Conservation (phyloP, 1,140 invertebrate species). For the Phenacoccus solenopsis region DNA sequence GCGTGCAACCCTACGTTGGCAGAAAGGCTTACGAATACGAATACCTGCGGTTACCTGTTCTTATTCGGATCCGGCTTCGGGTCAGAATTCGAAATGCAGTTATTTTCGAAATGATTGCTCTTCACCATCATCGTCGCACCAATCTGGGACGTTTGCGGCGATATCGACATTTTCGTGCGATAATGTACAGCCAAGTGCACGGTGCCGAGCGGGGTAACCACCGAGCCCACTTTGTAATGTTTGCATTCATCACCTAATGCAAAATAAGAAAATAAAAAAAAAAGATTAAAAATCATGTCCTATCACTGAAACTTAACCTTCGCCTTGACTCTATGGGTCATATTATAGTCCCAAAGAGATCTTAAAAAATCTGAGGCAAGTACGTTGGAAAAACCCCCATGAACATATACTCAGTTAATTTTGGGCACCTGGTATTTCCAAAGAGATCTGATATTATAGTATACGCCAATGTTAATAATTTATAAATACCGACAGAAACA, state of each 20-base stretch:
- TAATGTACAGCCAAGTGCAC: conserved; percentile 65
- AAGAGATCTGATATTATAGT: too few relatives aligned
- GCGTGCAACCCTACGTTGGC: too few relatives aligned
- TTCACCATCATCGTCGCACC: conserved; percentile 60
- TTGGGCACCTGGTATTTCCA: too few relatives aligned
- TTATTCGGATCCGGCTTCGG: conserved; percentile 34
- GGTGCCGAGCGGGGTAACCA: conserved; percentile 71
- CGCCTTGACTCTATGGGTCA: too few relatives aligned
- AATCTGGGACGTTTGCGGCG: conserved; percentile 49
- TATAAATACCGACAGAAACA: too few relatives aligned
- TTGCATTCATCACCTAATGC: conserved; percentile 52
- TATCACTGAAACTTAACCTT: too few relatives aligned
- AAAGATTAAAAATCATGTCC: neutral
- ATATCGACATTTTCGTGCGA: conserved; percentile 77
- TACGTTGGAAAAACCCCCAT: too few relatives aligned
- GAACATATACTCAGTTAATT: too few relatives aligned
- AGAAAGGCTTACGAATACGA: too few relatives aligned
- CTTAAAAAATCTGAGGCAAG: too few relatives aligned
- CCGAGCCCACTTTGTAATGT: conserved; percentile 60
- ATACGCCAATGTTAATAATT: too few relatives aligned
- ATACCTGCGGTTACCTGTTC: neutral
- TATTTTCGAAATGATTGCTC: conserved; percentile 83
- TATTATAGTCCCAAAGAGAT: too few relatives aligned
- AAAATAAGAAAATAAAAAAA: conserved; percentile 25
- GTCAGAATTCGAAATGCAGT: conserved; percentile 59